A percentile compares a stretch with the other conserved stretches of the same genome.
Conservation (phyloP, 2,888 invertebrate genomes). For the Anagyrus pseudococci region DNA sequence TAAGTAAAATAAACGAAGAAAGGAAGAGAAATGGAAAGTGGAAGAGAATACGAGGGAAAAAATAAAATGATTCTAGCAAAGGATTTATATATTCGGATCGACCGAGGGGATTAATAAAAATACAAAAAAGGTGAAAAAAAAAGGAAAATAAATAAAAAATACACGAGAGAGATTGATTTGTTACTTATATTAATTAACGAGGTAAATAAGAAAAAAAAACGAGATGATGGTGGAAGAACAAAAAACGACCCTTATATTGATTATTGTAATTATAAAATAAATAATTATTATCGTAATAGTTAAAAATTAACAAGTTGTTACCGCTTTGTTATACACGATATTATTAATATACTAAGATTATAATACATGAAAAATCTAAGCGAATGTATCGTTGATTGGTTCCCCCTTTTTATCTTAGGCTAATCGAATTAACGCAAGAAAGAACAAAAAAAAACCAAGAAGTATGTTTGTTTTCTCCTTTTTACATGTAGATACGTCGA, state of each 20-base stretch:
- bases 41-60: no score
- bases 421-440: no score
- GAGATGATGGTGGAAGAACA: no score
- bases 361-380: constrained; percentile 49
- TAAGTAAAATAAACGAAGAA: no score
- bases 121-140: no score
- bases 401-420: constrained; percentile 44
- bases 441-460: no score
- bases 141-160: constrained; percentile 42
- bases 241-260: constrained; percentile 55
- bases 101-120: no score
- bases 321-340: constrained; percentile 62
- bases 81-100: constrained; percentile 49
- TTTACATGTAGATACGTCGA: no score
- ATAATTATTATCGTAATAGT: constrained; percentile 60
- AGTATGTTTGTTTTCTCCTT: no score
- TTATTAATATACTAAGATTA: constrained; percentile 61
- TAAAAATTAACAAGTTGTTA: constrained; percentile 61
- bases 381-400: constrained; percentile 58
- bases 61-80: constrained; percentile 47
- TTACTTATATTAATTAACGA: constrained; percentile 53
- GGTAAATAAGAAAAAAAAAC: constrained; percentile 31
- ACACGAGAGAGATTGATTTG: constrained; percentile 47
- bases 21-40: no score
- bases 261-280: constrained; percentile 60